Conservation (phyloP, 2,888 invertebrate genomes). For the Dorcus hopei region DNA sequence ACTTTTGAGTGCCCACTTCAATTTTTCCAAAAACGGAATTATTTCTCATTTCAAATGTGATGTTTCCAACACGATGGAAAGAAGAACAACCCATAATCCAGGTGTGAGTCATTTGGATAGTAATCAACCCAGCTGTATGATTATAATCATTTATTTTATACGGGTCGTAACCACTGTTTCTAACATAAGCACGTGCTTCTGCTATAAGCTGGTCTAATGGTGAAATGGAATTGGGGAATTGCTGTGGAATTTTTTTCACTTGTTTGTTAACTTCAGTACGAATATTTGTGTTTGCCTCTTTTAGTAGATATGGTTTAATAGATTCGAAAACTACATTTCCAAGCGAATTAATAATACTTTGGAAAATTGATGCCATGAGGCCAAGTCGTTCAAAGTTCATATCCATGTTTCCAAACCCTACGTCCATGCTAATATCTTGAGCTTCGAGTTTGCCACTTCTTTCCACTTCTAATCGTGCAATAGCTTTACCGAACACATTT, state of each 20-base stretch:
- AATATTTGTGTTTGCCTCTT: conserved; percentile 72
- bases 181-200: conserved; percentile 68
- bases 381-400: conserved; percentile 83
- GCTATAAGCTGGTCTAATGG: conserved; percentile 81
- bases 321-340: conserved; percentile 81
- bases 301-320: conserved; percentile 79
- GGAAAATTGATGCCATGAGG: conserved; percentile 64
- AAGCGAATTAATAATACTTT: conserved; percentile 72
- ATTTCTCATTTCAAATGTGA: conserved; percentile 69
- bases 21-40: conserved; percentile 65
- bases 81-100: conserved; percentile 78
- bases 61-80: conserved; percentile 78
- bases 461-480: conserved; percentile 69
- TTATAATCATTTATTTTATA: conserved; percentile 70
- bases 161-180: conserved; percentile 68
- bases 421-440: conserved; percentile 75
- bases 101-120: conserved; percentile 68
- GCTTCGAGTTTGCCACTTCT: conserved; percentile 73
- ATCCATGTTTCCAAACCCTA: conserved; percentile 69
- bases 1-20: conserved; percentile 75
- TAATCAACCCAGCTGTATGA: conserved; percentile 67
- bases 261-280: conserved; percentile 72
- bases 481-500: conserved; percentile 65
- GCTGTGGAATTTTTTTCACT: conserved; percentile 59
- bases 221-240: conserved; percentile 80